Evolutionary conservation across 2,797 vertebrate genomes (phyloP).

Genomic region (Poeciliopsis paucimaculata): DNA sequence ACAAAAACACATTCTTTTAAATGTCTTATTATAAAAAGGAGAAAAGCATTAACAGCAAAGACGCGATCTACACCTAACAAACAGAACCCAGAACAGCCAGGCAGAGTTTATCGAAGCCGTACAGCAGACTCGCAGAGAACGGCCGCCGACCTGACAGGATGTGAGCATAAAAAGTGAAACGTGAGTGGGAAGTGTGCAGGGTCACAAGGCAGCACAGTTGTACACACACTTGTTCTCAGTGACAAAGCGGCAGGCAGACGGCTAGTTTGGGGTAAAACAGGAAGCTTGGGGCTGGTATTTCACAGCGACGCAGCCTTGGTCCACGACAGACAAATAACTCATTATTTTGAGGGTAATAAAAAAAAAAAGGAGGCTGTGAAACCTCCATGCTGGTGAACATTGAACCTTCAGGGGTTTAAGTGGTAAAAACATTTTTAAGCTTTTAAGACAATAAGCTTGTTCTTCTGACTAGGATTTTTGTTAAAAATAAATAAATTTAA

Average conservation of each 20-base stretch:
- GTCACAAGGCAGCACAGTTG: slow-evolving; percentile 55
- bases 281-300: slow-evolving; percentile 46
- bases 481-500: too few species aligned
- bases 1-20: background rate
- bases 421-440: slow-evolving; percentile 36
- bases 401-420: slow-evolving; percentile 24
- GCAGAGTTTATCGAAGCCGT: slow-evolving; percentile 8
- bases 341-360: slow-evolving; percentile 39
- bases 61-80: slow-evolving; percentile 4
- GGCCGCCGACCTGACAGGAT: slow-evolving; percentile 66
- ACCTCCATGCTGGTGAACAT: slow-evolving; percentile 33
- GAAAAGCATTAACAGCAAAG: background rate
- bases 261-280: slow-evolving; percentile 52
- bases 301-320: slow-evolving; percentile 23
- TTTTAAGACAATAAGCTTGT: slow-evolving; percentile 48
- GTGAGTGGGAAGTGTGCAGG: slow-evolving; percentile 71
- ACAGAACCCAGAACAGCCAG: background rate
- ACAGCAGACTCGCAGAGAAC: slow-evolving; percentile 41
- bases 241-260: slow-evolving; percentile 25
- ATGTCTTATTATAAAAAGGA: background rate
- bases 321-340: slow-evolving; percentile 30
- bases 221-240: slow-evolving; percentile 49
- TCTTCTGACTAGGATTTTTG: slow-evolving; percentile 30
- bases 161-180: slow-evolving; percentile 74
- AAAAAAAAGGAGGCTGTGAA: slow-evolving; percentile 22